These are phyloP conservation scores for Oreortyx pictus DNA, from an alignment of 2,797 vertebrate species.

Conservation along the genomic window DNA sequence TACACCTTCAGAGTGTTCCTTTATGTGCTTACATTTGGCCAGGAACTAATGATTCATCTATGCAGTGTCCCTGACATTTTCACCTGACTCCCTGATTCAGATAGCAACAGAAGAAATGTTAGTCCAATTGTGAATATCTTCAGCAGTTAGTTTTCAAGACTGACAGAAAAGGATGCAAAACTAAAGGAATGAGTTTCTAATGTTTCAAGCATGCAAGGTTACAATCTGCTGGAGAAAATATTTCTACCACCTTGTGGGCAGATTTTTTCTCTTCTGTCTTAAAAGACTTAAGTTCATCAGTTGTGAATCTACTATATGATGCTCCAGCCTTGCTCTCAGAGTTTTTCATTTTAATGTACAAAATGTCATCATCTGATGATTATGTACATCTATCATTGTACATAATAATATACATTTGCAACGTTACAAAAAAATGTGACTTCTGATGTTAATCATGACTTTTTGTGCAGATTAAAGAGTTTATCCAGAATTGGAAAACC, in stretches of 20 bases:
- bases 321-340: rapidly evolving
- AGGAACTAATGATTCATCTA: too few relatives aligned
- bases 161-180: background rate
- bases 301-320: background rate
- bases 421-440: background rate
- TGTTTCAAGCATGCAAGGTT: background rate
- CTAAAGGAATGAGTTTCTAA: background rate
- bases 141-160: background rate
- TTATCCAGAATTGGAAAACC: background rate
- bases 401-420: background rate
- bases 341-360: background rate
- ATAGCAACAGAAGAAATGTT: background rate
- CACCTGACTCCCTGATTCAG: background rate
- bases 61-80: background rate
- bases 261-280: background rate
- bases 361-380: background rate
- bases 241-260: background rate
- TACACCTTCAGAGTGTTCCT: too few relatives aligned
- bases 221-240: background rate
- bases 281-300: background rate
- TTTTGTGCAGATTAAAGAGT: background rate
- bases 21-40: too few relatives aligned
- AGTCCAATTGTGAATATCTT: background rate
- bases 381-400: background rate
- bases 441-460: background rate